Base-by-base conservation (phyloP, 2,113 vertebrate species). In the Zosterops borbonicus region DNA sequence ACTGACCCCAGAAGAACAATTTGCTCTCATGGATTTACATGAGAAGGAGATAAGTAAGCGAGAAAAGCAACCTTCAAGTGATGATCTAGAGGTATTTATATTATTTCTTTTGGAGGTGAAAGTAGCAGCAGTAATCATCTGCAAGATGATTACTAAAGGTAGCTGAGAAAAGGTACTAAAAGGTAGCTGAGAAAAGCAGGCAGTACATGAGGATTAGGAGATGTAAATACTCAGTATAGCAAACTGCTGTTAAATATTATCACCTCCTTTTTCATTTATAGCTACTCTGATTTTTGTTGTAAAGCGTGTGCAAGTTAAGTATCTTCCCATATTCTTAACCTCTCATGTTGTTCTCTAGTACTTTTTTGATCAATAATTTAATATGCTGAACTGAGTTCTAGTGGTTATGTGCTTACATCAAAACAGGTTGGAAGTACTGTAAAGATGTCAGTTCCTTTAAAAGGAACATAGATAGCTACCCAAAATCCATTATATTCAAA, bases 1-100 rank as follows among this genome's bases (percentile, higher is more conserved):
- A 2, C 55, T 99, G 95, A 98, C 98, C 67, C 99, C 98, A 65
- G 91, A 98, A 64, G 96, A 99, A 63, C 99, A 99, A 92, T 97
- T 98, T 62, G 79, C 95, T 78, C 58, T 98, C 42, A 99, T 99
- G 95, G n/a, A 84, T 41, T 96, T 94, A 14, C 78, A 98, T 39
- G 98, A 99, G 87, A 95, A 96, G 80, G 94, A 97, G 87, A 97
- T 80, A 44, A 90, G 68, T 56, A 94, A 80, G n/a, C 79, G 16
- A 87, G 95, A 98, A 94, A 64, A 37, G 35, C 76, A 91, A 31
- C 98, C 98, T 35, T 98, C 97, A 56, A 78, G 94, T 53, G 96
- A 14, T 89, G 99, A 99, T 91, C 47, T 99, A 77, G 98, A 99
- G 96, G 99, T 98, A 97, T 87, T 87, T 62, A 31, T 31, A 22